These are phyloP conservation scores for Drosophila demipolita DNA, from an alignment of 2,888 invertebrate genomes.

Conservation along the genomic window DNA sequence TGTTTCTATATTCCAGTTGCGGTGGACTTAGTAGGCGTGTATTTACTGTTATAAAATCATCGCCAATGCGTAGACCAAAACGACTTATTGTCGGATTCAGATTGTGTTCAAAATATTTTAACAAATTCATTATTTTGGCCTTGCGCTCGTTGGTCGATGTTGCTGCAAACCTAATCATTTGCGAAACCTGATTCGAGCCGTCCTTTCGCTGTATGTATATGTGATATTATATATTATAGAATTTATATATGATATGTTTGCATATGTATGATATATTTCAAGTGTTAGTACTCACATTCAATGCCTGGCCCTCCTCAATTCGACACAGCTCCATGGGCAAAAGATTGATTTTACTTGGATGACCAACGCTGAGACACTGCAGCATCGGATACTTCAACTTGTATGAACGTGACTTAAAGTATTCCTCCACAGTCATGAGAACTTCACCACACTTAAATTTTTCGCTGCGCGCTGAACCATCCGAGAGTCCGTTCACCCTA, in stretches of 20 bases:
- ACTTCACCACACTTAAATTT: constrained; percentile 81
- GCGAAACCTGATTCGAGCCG: constrained; percentile 92
- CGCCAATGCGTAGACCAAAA: constrained; percentile 92
- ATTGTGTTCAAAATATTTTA: constrained; percentile 77
- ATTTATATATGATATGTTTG: background rate
- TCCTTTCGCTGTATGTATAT: constrained; percentile 87
- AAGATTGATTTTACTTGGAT: constrained; percentile 88
- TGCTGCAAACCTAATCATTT: constrained; percentile 95
- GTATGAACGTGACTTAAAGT: constrained; percentile 71
- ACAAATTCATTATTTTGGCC: constrained; percentile 89
- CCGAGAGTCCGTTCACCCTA: constrained; percentile 68
- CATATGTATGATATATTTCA: background rate
- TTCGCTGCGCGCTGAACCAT: constrained; percentile 78
- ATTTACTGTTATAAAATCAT: constrained; percentile 90
- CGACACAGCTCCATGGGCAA: constrained; percentile 94
- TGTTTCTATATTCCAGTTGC: constrained; percentile 87
- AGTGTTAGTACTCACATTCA: constrained; percentile 80
- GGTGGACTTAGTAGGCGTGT: constrained; percentile 94
- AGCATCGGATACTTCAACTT: constrained; percentile 88
- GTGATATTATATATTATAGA: background rate
- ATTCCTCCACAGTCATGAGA: constrained; percentile 84
- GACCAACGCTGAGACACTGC: constrained; percentile 94
- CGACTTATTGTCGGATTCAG: constrained; percentile 87
- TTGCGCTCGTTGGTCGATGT: constrained; percentile 91
- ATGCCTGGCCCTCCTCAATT: constrained; percentile 92